Conservation (phyloP, 2,113 vertebrate genomes). For the Campylomormyrus tamandua region DNA sequence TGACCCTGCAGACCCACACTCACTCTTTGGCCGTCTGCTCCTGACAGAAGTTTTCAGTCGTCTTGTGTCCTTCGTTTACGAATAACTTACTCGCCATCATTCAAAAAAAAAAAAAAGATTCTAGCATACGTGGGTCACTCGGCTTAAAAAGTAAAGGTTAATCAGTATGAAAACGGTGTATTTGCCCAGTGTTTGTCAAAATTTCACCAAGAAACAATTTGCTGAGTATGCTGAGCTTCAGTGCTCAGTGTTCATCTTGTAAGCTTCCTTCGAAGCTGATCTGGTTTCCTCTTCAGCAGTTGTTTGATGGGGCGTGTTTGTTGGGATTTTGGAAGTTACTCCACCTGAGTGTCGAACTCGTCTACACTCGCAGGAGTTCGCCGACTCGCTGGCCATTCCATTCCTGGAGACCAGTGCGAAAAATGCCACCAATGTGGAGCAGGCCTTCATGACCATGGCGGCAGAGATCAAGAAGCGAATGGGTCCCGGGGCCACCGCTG, state of each 20-base stretch:
- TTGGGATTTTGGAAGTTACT: background rate
- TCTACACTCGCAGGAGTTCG: constrained; percentile 44
- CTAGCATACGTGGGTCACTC: background rate
- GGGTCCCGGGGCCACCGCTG: constrained; percentile 57
- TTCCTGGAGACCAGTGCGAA: constrained; percentile 62
- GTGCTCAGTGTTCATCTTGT: background rate
- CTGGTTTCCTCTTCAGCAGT: background rate
- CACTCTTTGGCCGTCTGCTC: no score
- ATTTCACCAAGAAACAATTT: no score
- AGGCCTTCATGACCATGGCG: constrained; percentile 67
- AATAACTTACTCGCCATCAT: background rate
- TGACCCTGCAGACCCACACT: constrained; percentile 27
- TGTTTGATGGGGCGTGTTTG: background rate
- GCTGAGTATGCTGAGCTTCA: background rate
- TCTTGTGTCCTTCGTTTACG: background rate
- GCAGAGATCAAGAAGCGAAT: constrained; percentile 65
- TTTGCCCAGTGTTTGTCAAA: background rate
- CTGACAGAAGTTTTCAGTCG: background rate
- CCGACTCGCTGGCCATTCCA: constrained; percentile 55
- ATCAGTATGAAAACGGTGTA: background rate
- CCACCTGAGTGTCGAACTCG: background rate
- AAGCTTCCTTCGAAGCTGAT: background rate
- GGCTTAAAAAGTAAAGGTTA: background rate
- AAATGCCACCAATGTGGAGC: constrained; percentile 63
- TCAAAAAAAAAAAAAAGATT: background rate